A percentile compares a stretch with the other conserved stretches of the same genome.
phyloP scores from a whole-genome alignment of 2,113 vertebrate species.

The Sinocyclocheilus rhinocerous region DNA sequence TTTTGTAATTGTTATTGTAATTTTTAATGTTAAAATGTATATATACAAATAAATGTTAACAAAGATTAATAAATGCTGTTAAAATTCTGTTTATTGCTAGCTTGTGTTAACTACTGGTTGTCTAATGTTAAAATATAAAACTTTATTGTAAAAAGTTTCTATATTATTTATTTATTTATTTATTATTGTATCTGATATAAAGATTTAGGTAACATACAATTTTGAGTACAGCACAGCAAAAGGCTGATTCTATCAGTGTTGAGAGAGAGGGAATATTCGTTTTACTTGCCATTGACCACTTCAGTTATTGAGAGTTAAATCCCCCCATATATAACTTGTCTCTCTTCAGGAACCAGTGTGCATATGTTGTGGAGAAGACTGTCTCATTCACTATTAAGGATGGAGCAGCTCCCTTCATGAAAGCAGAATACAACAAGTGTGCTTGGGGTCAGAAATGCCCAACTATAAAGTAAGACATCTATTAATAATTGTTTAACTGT shows the following conservation, averaged over 20 bases:
- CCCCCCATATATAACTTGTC: neutral
- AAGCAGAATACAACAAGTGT: conserved; percentile 94
- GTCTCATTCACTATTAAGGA: conserved; percentile 88
- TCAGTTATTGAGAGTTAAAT: neutral
- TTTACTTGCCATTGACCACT: neutral
- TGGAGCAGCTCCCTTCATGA: conserved; percentile 85
- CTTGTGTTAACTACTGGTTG: neutral
- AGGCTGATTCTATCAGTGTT: no score
- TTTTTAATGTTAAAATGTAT: neutral
- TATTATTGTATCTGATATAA: no score
- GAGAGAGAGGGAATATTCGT: no score
- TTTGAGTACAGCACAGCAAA: no score
- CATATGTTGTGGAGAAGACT: conserved; percentile 89
- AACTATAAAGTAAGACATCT: conserved; percentile 80
- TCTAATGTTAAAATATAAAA: neutral
- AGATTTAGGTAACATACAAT: no score
- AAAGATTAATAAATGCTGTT: neutral
- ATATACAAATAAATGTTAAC: neutral
- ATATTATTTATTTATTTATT: no score
- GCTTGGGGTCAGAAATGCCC: conserved; percentile 91
- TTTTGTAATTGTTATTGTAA: neutral
- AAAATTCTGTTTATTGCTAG: neutral
- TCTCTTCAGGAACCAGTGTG: conserved; percentile 87
- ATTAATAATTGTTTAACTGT: conserved; percentile 53
- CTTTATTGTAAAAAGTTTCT: no score